Evolutionary conservation across 2,797 vertebrate species (phyloP).

Genomic region (Discoglossus pictus): DNA sequence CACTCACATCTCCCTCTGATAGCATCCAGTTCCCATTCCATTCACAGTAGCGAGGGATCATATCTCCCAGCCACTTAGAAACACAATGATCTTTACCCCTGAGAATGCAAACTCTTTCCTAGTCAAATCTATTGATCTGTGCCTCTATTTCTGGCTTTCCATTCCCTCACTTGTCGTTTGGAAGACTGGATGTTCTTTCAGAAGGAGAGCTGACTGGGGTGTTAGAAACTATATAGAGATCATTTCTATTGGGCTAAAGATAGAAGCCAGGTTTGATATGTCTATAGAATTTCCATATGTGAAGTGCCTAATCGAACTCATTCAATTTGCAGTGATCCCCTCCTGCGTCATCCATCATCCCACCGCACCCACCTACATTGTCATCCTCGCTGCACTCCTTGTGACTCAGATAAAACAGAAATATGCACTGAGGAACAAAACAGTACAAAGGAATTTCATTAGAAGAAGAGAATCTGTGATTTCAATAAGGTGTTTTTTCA

Average conservation of each 20-base stretch:
- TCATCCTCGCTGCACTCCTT: background rate
- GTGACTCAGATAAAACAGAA: background rate
- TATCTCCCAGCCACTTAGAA: conserved; percentile 88
- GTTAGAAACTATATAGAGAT: conserved; percentile 54
- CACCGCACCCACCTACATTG: background rate
- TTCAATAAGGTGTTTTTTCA: background rate
- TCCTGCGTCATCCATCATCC: conserved; percentile 3
- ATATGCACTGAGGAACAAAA: conserved; percentile 4
- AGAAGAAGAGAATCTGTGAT: background rate
- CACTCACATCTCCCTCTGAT: conserved; percentile 68
- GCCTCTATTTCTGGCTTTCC: conserved; percentile 90
- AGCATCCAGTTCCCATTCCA: conserved; percentile 81
- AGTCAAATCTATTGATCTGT: conserved; percentile 86
- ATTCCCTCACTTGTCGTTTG: conserved; percentile 65
- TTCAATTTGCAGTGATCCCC: background rate
- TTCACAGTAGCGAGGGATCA: conserved; percentile 80
- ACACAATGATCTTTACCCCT: conserved; percentile 86
- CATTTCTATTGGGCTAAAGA: conserved; percentile 61
- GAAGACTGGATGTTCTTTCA: conserved; percentile 60
- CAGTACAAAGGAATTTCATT: conserved; percentile 1
- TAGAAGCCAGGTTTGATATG: conserved; percentile 49
- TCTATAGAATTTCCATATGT: conserved; percentile 15
- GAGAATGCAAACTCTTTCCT: conserved; percentile 84
- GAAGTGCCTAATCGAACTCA: background rate
- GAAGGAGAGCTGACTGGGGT: conserved; percentile 59